Percentiles rank a stretch among this genome's conserved stretches.
phyloP scores from a whole-genome alignment of 2,888 invertebrate genomes.

The Melieria crassipennis region DNA sequence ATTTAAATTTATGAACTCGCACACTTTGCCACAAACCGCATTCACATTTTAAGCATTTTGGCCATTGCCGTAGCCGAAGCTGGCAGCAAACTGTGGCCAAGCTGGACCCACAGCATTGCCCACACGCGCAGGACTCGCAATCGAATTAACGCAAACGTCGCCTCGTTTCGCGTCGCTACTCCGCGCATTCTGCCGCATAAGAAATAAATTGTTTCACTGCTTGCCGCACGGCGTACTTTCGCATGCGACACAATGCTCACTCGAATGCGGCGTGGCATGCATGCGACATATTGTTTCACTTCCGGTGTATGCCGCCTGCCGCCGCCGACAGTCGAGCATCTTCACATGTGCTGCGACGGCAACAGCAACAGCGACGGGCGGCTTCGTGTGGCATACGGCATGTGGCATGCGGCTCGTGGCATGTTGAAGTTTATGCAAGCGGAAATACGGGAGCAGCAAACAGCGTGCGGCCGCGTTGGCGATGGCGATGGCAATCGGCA shows the following conservation, averaged over 20 bases:
- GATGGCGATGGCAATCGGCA: conserved; percentile 24
- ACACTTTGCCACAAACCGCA: conserved; percentile 21
- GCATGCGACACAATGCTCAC: conserved; percentile 20
- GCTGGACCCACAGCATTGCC: conserved; percentile 17
- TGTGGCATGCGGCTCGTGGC: conserved; percentile 26
- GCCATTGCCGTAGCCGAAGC: conserved; percentile 16
- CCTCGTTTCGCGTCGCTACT: not conserved
- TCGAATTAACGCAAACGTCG: conserved; percentile 26
- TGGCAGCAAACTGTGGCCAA: conserved; percentile 22
- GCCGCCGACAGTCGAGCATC: not conserved
- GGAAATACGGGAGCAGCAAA: conserved; percentile 30
- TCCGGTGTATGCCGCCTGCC: conserved; percentile 18
- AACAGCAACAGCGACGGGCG: conserved; percentile 21
- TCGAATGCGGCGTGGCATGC: conserved; percentile 14
- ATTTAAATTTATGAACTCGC: conserved; percentile 34
- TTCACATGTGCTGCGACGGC: not conserved
- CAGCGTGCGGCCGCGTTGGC: not conserved
- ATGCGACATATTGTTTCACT: conserved; percentile 31
- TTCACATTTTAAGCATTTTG: conserved; percentile 32
- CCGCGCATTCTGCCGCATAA: not conserved
- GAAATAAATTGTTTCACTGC: conserved; percentile 25
- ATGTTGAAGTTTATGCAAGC: conserved; percentile 34
- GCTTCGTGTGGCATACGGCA: conserved; percentile 12
- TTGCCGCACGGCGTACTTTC: not conserved
- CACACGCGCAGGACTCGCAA: conserved; percentile 14